These are phyloP conservation scores for Heterodera carotae DNA, from an alignment of 1,140 invertebrate genomes.

Conservation along the genomic window DNA sequence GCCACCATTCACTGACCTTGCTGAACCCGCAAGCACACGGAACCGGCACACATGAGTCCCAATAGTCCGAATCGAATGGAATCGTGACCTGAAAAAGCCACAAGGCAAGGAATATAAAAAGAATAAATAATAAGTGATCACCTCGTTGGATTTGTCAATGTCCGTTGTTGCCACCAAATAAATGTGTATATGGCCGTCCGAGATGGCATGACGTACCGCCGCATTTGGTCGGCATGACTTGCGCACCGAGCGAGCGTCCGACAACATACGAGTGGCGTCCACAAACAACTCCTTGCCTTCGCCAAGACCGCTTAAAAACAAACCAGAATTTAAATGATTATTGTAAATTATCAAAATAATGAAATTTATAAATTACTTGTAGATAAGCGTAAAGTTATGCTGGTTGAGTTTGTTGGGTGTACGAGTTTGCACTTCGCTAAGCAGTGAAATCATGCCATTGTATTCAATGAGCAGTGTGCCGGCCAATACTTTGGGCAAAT, in stretches of 20 bases:
- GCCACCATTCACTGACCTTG: neutral
- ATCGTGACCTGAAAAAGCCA: conserved; percentile 45
- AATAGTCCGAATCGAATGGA: conserved; percentile 48
- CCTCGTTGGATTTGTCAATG: conserved; percentile 42
- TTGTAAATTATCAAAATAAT: neutral
- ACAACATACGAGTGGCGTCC: conserved; percentile 34
- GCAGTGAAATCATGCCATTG: conserved; percentile 30
- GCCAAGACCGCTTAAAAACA: conserved; percentile 35
- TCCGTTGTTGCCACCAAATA: conserved; percentile 40
- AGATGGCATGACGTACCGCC: conserved; percentile 36
- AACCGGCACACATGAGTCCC: conserved; percentile 24
- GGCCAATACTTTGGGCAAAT: conserved; percentile 6
- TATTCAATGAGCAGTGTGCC: conserved; percentile 47
- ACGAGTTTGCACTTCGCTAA: conserved; percentile 30
- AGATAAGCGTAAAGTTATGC: conserved; percentile 21
- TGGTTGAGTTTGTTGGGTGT: conserved; percentile 20
- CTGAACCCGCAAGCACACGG: conserved; percentile 35
- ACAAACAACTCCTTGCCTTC: conserved; percentile 34
- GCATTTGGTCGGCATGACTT: conserved; percentile 47
- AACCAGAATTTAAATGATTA: neutral
- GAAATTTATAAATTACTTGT: conserved; percentile 18
- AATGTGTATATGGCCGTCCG: conserved; percentile 39
- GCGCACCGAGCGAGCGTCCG: conserved; percentile 29
- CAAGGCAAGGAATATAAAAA: neutral
- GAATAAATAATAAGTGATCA: conserved; percentile 17